Conservation (phyloP, 2,797 vertebrate genomes). For the Danio aesculapii region DNA sequence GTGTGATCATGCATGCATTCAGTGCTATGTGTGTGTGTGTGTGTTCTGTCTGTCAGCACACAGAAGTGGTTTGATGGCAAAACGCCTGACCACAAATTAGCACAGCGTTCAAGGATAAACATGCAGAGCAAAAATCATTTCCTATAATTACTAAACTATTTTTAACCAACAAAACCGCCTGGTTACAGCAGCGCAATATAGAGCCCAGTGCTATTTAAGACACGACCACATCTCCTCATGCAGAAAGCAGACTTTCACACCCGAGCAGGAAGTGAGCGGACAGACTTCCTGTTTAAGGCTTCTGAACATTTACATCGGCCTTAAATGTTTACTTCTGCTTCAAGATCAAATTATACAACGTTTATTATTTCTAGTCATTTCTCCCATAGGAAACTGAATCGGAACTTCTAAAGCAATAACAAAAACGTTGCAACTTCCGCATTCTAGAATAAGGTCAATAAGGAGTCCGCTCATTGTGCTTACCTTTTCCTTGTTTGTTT, state of each 20-base stretch:
- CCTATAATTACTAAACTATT: constrained; percentile 57
- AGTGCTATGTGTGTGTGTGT: background rate
- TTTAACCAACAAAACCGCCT: constrained; percentile 33
- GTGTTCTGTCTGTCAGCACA: background rate
- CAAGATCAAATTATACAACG: no score
- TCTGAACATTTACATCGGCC: background rate
- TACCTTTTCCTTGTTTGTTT: no score
- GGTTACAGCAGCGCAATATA: background rate
- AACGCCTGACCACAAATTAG: constrained; percentile 56
- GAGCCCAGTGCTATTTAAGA: background rate
- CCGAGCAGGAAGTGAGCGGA: background rate
- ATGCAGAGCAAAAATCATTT: constrained; percentile 39
- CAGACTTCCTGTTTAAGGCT: no score
- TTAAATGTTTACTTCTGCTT: no score
- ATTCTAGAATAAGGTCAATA: no score
- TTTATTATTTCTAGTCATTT: no score
- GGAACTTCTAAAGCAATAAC: no score
- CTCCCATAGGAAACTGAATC: no score
- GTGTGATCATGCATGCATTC: no score
- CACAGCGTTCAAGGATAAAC: constrained; percentile 32
- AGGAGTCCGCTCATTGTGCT: no score
- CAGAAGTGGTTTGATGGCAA: constrained; percentile 28
- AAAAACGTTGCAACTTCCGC: no score
- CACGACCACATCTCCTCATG: background rate
- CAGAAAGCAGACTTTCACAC: background rate